Base-by-base conservation (phyloP, 2,113 vertebrate species). In the Cyphomyrus plagiostoma region DNA sequence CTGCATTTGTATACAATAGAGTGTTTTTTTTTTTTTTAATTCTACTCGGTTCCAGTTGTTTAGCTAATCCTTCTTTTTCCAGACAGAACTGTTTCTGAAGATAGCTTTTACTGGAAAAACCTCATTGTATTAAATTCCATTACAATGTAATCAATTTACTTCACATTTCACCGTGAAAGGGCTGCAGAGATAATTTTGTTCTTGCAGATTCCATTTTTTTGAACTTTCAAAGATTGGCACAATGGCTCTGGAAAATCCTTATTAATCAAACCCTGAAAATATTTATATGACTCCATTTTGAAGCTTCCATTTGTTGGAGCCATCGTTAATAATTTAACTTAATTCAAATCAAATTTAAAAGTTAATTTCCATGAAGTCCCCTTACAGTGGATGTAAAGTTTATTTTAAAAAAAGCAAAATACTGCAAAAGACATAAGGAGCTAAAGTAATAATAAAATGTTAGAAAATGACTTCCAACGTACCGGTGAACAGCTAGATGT, bases 61-160 rank as follows among this genome's bases (percentile, higher is more conserved):
- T 77, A 77, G 70, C 70, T 77, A 77, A 77, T 77, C 70, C 30
- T 17, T 77, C 66, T 35, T 39, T 2, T 62, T n/a, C 56, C 56
- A 62, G 56, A 23, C 21, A 62, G 56, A 77, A 80, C 74, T 42
- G 74, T 42, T 80, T 80, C 74, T 80, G 74, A 80, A 80, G 35
- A 80, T 80, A 39, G 35, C 30, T 80, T 80, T 80, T 80, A 39
- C 35, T 80, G 74, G 74, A 80, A 80, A 77, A 80, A 42, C 74
- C 6, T 30, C n/a, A 70, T 80, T 80, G 74, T 80, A 42, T 42
- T 15, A 80, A 80, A 80, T 80, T 80, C 74, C 74, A 80, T 80
- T 80, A 80, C 74, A 80, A 80, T 39, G 30, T 80, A 80, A 80
- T 80, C 74, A 80, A 80, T 80, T 80, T 42, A 80, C 74, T 42